Percentiles rank a stretch among this genome's conserved stretches.
These are phyloP conservation scores for Latrodectus elegans DNA, from an alignment of 2,888 invertebrate genomes.

Conservation along the genomic window DNA sequence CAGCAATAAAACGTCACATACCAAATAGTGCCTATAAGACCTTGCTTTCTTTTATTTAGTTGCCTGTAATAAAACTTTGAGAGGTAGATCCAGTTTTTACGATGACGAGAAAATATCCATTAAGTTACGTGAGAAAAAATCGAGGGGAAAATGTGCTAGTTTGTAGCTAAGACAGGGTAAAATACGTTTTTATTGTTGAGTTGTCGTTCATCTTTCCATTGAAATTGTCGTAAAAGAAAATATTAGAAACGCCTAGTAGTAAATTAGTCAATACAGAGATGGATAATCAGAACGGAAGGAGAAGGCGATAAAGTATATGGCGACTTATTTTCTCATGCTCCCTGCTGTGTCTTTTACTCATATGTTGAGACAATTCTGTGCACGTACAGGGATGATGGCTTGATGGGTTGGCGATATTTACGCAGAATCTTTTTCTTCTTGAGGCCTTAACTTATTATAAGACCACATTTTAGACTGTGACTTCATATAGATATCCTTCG, in stretches of 20 bases:
- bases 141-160: neutral
- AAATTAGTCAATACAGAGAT: constrained; percentile 37
- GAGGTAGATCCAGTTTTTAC: constrained; percentile 27
- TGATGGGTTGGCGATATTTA: constrained; percentile 35
- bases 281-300: constrained; percentile 39
- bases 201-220: constrained; percentile 5
- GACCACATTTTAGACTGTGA: too few relatives aligned
- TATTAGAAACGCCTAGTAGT: constrained; percentile 44
- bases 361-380: constrained; percentile 21
- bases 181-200: neutral
- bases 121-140: constrained; percentile 1
- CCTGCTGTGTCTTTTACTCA: neutral
- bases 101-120: constrained; percentile 50
- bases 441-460: too few relatives aligned
- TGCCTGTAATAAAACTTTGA: constrained; percentile 23
- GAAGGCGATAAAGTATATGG: constrained; percentile 7
- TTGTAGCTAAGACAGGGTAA: too few relatives aligned
- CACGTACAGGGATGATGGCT: constrained; percentile 48
- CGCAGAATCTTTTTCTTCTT: constrained; percentile 9
- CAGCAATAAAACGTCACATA: constrained; percentile 4
- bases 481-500: too few relatives aligned
- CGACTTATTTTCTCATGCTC: neutral
- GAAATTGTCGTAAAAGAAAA: constrained; percentile 51
- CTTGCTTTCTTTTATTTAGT: constrained; percentile 6
- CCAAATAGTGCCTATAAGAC: constrained; percentile 17